Evolutionary conservation across 1,140 invertebrate genomes (phyloP).

Genomic region (Condylostylus longicornis): DNA sequence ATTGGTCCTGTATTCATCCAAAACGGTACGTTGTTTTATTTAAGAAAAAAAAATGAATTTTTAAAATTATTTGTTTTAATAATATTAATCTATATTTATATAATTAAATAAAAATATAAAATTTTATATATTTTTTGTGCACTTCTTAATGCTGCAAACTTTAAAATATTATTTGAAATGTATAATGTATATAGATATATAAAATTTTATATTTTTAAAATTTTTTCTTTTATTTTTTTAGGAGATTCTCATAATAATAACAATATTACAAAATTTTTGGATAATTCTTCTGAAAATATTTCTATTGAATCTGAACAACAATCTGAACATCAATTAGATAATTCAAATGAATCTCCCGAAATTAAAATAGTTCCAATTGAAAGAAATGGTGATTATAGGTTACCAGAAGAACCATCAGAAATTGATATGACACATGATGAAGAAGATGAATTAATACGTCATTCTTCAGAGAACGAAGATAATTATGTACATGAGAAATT

Average conservation of each 20-base stretch:
- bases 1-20: neutral
- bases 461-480: conserved; percentile 2
- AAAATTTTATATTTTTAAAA: too few relatives aligned
- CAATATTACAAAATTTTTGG: neutral
- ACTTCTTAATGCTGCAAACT: too few relatives aligned
- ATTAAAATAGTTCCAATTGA: neutral
- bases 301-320: conserved; percentile 14
- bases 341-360: conserved; percentile 23
- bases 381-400: neutral
- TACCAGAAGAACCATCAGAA: conserved; percentile 6
- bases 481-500: conserved; percentile 27
- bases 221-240: too few relatives aligned
- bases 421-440: conserved; percentile 14
- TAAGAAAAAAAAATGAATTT: too few relatives aligned
- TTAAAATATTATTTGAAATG: too few relatives aligned
- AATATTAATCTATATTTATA: too few relatives aligned
- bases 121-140: too few relatives aligned
- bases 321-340: conserved; percentile 26
- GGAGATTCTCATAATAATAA: too few relatives aligned
- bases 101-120: too few relatives aligned
- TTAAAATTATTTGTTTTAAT: too few relatives aligned
- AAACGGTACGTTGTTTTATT: too few relatives aligned
- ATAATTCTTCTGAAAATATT: neutral
- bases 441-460: conserved; percentile 23
- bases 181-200: too few relatives aligned